phyloP scores from a whole-genome alignment of 2,888 invertebrate species.

The Oxyscelio sp. region DNA sequence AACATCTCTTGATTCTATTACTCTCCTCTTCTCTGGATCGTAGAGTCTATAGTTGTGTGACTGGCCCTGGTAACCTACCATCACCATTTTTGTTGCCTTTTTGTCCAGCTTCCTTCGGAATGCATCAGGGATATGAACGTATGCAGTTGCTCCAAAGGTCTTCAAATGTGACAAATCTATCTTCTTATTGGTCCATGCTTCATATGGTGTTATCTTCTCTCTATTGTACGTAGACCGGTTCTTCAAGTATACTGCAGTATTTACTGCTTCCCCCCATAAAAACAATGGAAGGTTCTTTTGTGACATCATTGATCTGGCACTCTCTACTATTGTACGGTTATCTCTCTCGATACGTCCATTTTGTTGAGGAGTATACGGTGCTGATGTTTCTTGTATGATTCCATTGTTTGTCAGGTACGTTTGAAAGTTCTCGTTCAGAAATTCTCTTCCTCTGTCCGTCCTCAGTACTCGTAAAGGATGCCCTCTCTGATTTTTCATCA shows the following conservation, averaged over 20 bases:
- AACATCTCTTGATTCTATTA: slow-evolving; percentile 30
- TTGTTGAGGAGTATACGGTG: slow-evolving; percentile 39
- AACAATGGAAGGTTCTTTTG: slow-evolving; percentile 1
- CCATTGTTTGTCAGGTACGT: too few relatives aligned
- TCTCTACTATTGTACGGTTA: slow-evolving; percentile 52
- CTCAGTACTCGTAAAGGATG: slow-evolving; percentile 58
- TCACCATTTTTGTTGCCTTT: slow-evolving; percentile 61
- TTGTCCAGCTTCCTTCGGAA: slow-evolving; percentile 68
- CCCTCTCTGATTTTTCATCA: slow-evolving; percentile 58
- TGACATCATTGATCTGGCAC: slow-evolving; percentile 53
- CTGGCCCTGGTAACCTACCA: slow-evolving; percentile 70
- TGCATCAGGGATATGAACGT: slow-evolving; percentile 59
- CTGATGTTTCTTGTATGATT: neutral
- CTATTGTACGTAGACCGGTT: slow-evolving; percentile 17
- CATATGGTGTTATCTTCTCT: slow-evolving; percentile 59
- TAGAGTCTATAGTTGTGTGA: slow-evolving; percentile 48
- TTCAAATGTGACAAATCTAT: slow-evolving; percentile 63
- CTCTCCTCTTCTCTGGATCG: slow-evolving; percentile 19
- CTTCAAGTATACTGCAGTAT: slow-evolving; percentile 33
- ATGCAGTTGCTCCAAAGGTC: slow-evolving; percentile 68
- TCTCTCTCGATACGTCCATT: slow-evolving; percentile 51
- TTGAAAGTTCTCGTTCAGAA: slow-evolving; percentile 17
- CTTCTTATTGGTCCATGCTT: slow-evolving; percentile 69
- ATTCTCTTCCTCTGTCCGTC: slow-evolving; percentile 71
- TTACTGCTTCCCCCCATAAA: slow-evolving; percentile 57